Evolutionary conservation across 2,797 vertebrate species (phyloP).

Genomic region (Scyliorhinus canicula): DNA sequence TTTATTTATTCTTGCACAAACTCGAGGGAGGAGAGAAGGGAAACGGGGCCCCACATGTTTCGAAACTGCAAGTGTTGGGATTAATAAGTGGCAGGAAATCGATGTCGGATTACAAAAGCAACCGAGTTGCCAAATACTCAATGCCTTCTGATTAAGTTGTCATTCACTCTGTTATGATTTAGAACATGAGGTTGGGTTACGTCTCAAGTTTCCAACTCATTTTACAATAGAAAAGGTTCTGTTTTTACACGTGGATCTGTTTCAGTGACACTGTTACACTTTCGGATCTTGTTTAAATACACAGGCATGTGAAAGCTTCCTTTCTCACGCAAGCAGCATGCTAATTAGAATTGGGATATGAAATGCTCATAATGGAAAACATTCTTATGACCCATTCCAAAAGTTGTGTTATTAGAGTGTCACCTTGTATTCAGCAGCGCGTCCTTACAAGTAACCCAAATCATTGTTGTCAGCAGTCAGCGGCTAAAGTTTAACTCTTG

Average conservation of each 20-base stretch:
- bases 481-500: background rate
- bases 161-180: conserved; percentile 28
- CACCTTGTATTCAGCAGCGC: background rate
- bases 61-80: conserved; percentile 24
- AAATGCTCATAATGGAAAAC: background rate
- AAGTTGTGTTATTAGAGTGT: background rate
- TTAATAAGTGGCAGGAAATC: conserved; percentile 32
- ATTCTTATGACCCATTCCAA: background rate
- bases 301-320: conserved; percentile 11
- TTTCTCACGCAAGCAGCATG: conserved; percentile 30
- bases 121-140: conserved; percentile 7
- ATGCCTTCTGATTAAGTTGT: conserved; percentile 28
- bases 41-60: background rate
- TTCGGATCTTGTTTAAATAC: conserved; percentile 28
- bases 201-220: conserved; percentile 5
- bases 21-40: background rate
- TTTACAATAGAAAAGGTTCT: background rate
- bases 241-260: conserved; percentile 35
- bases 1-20: background rate
- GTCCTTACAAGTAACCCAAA: background rate
- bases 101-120: conserved; percentile 9
- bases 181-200: background rate
- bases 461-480: conserved; percentile 8
- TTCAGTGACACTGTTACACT: conserved; percentile 25
- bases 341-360: conserved; percentile 24